Conservation (phyloP, 2,888 invertebrate genomes). For the Shargacucullia verbasci region DNA sequence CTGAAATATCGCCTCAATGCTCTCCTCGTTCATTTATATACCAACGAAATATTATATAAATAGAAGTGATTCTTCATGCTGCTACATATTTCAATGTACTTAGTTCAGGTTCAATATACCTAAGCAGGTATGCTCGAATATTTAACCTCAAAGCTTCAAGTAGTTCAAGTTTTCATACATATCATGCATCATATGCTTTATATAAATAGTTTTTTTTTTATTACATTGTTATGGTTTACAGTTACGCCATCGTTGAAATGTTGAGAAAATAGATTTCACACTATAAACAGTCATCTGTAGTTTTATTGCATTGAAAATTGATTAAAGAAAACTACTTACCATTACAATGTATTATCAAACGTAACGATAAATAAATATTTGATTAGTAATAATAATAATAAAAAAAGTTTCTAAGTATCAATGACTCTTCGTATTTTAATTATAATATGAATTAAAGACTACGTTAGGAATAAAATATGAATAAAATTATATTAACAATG, state of each 20-base stretch:
- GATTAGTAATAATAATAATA: no score
- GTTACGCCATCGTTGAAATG: constrained; percentile 1
- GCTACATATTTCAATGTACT: neutral
- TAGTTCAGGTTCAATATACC: constrained; percentile 10
- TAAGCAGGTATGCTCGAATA: neutral
- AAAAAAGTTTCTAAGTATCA: no score
- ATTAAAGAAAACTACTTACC: no score
- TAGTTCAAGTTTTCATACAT: neutral
- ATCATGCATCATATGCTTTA: no score
- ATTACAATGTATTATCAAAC: no score
- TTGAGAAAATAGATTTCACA: constrained; percentile 10
- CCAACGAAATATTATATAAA: constrained; percentile 26
- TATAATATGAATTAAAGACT: no score
- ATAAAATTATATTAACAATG: no score
- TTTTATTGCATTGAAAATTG: constrained; percentile 2
- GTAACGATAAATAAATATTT: no score
- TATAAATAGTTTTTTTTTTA: no score
- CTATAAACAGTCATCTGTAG: constrained; percentile 2
- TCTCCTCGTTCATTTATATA: constrained; percentile 23
- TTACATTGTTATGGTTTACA: constrained; percentile 10
- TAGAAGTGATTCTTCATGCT: constrained; percentile 18
- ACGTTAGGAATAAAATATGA: no score
- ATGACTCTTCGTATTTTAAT: no score
- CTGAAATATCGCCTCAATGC: constrained; percentile 32
- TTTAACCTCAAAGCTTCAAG: neutral